These are phyloP conservation scores for Lucinisca nassula DNA, from an alignment of 2,888 invertebrate species.

Conservation along the genomic window DNA sequence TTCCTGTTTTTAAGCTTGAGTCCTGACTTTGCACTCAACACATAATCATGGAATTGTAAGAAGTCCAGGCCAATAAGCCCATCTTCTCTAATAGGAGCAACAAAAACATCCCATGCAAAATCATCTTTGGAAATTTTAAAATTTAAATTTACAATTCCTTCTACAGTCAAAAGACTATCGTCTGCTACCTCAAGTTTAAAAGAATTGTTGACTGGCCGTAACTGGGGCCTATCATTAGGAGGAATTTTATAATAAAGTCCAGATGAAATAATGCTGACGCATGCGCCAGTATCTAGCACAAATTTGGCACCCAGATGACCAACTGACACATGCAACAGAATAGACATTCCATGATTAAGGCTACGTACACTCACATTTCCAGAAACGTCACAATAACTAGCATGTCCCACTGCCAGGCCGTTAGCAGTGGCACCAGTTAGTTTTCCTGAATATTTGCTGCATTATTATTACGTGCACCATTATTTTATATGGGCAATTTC, in stretches of 20 bases:
- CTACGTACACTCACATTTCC: neutral
- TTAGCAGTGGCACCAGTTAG: slow-evolving; percentile 47
- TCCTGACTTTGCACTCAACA: no score
- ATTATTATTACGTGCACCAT: neutral
- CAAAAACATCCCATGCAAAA: slow-evolving; percentile 43
- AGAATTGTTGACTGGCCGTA: neutral
- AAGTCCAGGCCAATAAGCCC: no score
- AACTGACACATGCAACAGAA: neutral
- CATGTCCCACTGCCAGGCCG: slow-evolving; percentile 51
- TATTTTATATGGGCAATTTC: slow-evolving; percentile 18
- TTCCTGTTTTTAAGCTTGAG: no score
- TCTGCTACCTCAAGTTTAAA: slow-evolving; percentile 24
- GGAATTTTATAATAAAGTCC: neutral
- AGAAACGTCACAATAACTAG: neutral
- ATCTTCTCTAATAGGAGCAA: no score
- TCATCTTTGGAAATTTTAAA: slow-evolving; percentile 12
- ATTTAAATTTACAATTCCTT: neutral
- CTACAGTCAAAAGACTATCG: slow-evolving; percentile 10
- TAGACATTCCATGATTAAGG: neutral
- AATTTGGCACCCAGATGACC: neutral
- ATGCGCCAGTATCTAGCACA: slow-evolving; percentile 1
- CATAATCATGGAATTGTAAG: no score
- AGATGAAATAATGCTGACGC: neutral
- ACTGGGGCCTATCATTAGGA: neutral
- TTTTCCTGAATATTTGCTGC: slow-evolving; percentile 30